These are phyloP conservation scores for sheep (Ovis aries) DNA, from an alignment of 2,113 vertebrate genomes.

Conservation along the genomic window ARS-UI_Ramb_v3.0 NC_056055.1:204594001-204594500, in stretches of 20 bases:
- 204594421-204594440: neutral
- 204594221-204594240: neutral
- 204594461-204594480: neutral
- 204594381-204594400: neutral
- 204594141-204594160: neutral
- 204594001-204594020: neutral
- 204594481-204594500: neutral
- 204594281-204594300: neutral
- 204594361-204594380: neutral
- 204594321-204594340: neutral
- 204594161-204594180: neutral
- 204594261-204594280: neutral
- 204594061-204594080: constrained; percentile 95
- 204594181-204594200: neutral
- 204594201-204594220: neutral
- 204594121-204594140: neutral
- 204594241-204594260: neutral
- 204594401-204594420: neutral
- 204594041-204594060: constrained; percentile 94
- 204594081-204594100: constrained; percentile 93
- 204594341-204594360: too few species aligned
- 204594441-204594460: neutral
- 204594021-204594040: constrained; percentile 92
- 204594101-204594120: neutral
- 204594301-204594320: neutral